Base-by-base conservation (phyloP, 1,140 invertebrate species). In the Reticulitermes speratus region DNA sequence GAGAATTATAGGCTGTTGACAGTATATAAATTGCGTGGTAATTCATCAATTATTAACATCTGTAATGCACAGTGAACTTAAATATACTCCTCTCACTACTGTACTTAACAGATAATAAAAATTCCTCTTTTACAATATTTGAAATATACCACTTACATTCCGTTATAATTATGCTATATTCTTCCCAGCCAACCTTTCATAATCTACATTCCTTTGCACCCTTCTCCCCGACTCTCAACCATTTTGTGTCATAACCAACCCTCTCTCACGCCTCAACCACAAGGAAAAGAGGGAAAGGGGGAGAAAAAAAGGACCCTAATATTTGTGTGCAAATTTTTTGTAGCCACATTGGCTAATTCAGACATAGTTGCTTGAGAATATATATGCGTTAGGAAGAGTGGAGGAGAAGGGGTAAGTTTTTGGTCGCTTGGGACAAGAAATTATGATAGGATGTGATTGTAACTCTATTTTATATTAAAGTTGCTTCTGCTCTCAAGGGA, bases 221-320 rank as follows among this genome's bases (percentile, higher is more conserved):
- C 65, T 75, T 30, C n/a, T 75, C 14, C 65, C n/a, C 25, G n/a
- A 8, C 65, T 25, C 65, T 75, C 65, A 75, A 75, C 65, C 65
- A 75, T 75, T 75, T 75, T 21, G 8, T 75, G 65, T 75, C n/a
- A 25, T 75, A 75, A 75, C 65, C 65, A 75, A 75, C 65, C 65
- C 65, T 30, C 1, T 30, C 25, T 30, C 65, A 75, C 65, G 65
- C 65, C 65, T 75, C 9, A 75, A n/a, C 65, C 65, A 30, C 65
- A 75, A n/a, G 21, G 65, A 14, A 75, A 19, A 75, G n/a, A 55
- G 19, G 8, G 55, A 59, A 59, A 75, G n/a, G 25, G 59, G n/a
- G 65, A n/a, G 65, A 12, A 30, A 1, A 6, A 19, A 75, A 75
- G n/a, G 25, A n/a, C n/a, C n/a, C 59, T 30, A 75, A 75, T 75